Evolutionary conservation across 2,113 vertebrate genomes (phyloP), one percentile per base, ranked within the genome.

Genomic region (Haplotaxodon microlepis): DNA sequence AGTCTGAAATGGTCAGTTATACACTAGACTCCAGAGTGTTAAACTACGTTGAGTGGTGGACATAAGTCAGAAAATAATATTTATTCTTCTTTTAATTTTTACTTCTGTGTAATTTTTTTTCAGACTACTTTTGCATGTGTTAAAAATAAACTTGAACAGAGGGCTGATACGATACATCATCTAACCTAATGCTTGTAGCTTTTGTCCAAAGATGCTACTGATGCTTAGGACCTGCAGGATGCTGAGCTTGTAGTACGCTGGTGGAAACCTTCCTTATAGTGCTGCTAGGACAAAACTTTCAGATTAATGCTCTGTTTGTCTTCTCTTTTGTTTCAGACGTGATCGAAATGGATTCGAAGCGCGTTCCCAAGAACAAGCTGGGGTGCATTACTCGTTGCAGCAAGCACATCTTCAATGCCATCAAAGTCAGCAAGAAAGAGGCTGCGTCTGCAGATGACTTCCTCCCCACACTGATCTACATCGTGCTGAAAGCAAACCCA

Each of bases 361-460:
- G 97, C 0, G 98, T 99, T 4, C 99, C 99, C 10, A 97, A 97
- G 54, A 98, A 98, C n/a, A 99, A 99, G 76, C 83, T 99, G 88
- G 95, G 94, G 1, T 98, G 98, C 90, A 96, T 99, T 94, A 99
- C 98, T 40, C 97, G 96, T 7, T 99, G 98, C 95, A 99, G 99
- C 97, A 99, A 99, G 91, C 98, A 98, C 92, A 99, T 99, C 92
- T 98, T 99, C 93, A 98, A 97, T 1, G 98, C 98, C 87, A 98
- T 99, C 92, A 98, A 98, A 95, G 94, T 96, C 93, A 99, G 97
- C 83, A 98, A 97, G 91, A 97, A 97, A 0, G 97, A 98, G 85
- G 98, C 98, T 0, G 98, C 98, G 1, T 99, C 99, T 1, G 99
- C 98, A 0, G 99, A 99, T 7, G 98, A 99, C 96, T 99, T 99